Base-by-base conservation (phyloP, 2,888 invertebrate genomes). In the Lissocephala sabroskyi region DNA sequence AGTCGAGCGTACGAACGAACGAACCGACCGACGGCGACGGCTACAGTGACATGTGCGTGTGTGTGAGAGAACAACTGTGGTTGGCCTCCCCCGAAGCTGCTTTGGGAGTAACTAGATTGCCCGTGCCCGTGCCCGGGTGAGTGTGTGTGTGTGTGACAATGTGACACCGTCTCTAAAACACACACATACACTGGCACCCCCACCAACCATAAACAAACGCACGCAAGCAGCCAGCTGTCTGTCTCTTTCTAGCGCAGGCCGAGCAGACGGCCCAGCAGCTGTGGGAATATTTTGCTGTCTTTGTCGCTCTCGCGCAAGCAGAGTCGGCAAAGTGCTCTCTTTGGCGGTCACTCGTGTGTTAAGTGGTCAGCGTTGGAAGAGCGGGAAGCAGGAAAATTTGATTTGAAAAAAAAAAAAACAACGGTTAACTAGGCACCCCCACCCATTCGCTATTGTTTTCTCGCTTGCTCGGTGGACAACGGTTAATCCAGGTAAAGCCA, bases 121-220 rank as follows among this genome's bases (percentile, higher is more conserved):
- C n/a, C n/a, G n/a, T n/a, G 56, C 49, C 48, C 45, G 28, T 55
- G 42, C 41, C 41, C 45, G 46, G 33, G 48, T 51, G 46, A 16
- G 32, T 16, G 52, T 54, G 42, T 48, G 19, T 49, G 48, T 44
- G 39, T 41, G 28, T 40, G 49, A 41, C 63, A 60, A 50, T 67
- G 68, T 65, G 68, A 73, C 61, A 73, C 62, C 73, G 67, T 65
- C 71, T 73, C 67, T 65, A 35, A 51, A 47, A 35, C 26, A 33
- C 28, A 50, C 11, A 44, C 19, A 29, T 19, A 43, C 32, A 35
- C 6, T 26, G 9, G 10, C 29, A 10, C 41, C 9, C 29, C 9
- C 13, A 13, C 3, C 18, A 14, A 14, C 41, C 28, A 46, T 16
- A 35, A 51, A 48, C 56, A 2, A 30, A 60, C 60, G 45, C 60